Base-by-base conservation (phyloP, 1,140 invertebrate species). In the Acromyrmex echinatior region DNA sequence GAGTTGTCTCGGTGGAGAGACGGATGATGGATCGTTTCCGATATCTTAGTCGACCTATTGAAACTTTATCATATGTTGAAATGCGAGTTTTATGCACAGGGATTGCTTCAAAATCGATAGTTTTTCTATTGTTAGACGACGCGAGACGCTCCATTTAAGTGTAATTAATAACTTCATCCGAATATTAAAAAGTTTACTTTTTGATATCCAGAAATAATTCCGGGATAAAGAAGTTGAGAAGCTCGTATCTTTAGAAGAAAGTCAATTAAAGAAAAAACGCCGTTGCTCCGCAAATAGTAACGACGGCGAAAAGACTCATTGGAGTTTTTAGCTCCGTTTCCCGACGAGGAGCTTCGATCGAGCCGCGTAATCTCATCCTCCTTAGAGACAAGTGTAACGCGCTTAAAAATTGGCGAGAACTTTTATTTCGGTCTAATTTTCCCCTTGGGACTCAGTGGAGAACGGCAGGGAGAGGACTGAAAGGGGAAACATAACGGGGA, bases 341-440 rank as follows among this genome's bases (percentile, higher is more conserved):
- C n/a, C 28, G 45, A 51, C 35, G 77, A 49, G 16, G 76, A 90
- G 53, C 65, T 88, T 77, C 62, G 66, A 84, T 71, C 56, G 49
- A 49, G 65, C 79, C 63, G 31, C 81, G 77, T 60, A 86, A 90
- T 90, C 79, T 88, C 71, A 62, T 74, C 49, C 60, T 63, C 71
- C 89, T 31, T 62, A 63, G 76, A 78, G 80, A 84, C 77, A 63
- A 90, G 62, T 88, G 87, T 91, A 91, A 91, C 90, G 81, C 86
- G 90, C 91, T 91, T 91, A 92, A 92, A 92, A 93, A 93, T 93
- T 93, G 86, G 90, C 89, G 81, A 91, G 91, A 91, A 91, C 92
- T 93, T 92, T 93, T 93, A 93, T 93, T 93, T 89, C 87, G 80
- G 80, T 92, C 92, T 93, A 93, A 93, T 93, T 92, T 93, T 78